Base-by-base conservation (phyloP, 2,888 invertebrate species). In the Byasa hedistus region DNA sequence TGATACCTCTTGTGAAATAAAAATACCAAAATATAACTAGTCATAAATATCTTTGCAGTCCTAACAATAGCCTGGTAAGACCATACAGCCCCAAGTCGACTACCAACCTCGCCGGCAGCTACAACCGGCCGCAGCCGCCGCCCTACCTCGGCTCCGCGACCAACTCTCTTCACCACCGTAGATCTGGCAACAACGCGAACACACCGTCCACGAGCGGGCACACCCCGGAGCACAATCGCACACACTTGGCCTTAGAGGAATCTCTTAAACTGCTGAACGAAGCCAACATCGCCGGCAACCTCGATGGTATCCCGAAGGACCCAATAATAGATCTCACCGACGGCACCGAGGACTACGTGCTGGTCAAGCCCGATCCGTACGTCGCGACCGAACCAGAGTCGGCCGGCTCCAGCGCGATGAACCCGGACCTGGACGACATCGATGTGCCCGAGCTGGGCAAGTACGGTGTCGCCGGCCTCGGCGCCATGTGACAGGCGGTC, bases 1-100 rank as follows among this genome's bases (percentile, higher is more conserved):
- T 1, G 32, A 32, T 32, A 7, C 10, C 10, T 32, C 32, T 32
- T 32, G 32, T 32, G 8, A 32, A 7, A 32, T 32, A 10, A 32
- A 32, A 32, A 7, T 10, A 32, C 32, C 10, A 32, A 32, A 32
- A 32, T 32, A 32, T 10, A 32, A 32, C 10, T 32, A 32, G 4
- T 48, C 10, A 32, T 32, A 32, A 32, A 32, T 32, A 32, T 32
- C 8, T 10, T 32, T 48, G 17, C 82, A 94, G 94, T 70, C 94
- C 94, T 12, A 92, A 87, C 80, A 93, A 91, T 76, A 93, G 93
- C 71, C 83, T 92, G 2, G 88, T 83, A 32, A 89, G 93, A 7
- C 86, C 92, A 0, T 87, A 88, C 75, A 93, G 93, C 63, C 92
- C 93, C 0, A 89, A 92, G 62, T 85, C 89, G 0, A 77, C 82